Evolutionary conservation across 2,113 vertebrate species (phyloP), one percentile per base, ranked within the genome.

Genomic region (Micronycteris hirsuta): DNA sequence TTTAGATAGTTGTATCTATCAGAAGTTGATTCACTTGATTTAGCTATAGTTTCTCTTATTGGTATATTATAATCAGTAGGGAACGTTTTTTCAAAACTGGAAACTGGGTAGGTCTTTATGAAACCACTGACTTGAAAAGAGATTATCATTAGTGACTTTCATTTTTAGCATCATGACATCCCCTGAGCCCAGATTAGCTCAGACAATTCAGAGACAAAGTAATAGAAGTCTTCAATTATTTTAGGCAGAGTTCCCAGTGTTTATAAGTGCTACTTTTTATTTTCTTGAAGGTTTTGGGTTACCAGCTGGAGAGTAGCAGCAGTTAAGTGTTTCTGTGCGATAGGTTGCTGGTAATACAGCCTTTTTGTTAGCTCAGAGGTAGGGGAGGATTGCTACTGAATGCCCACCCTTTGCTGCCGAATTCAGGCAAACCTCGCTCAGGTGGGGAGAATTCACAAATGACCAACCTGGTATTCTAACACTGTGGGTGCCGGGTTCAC

Each of bases 261-360:
- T 84, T 85, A 6, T 43, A 89, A 89, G 22, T 86, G 63, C 47
- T 74, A 38, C 65, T 80, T 89, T 89, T 38, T 38, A 49, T 73
- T 95, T 94, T 87, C 43, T 20, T 68, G 47, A 86, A 78, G n/a
- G 14, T 19, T 73, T 95, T 61, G 73, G 52, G 13, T 78, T 94
- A 71, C 10, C 31, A 84, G 31, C 16, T 68, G 54, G 70, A 56
- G 78, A 83, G 19, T 81, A 74, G 56, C 89, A 24, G 76, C 26
- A 78, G 9, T 70, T 76, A 76, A 78, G 67, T 95, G 43, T 47
- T 65, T 77, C 63, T 78, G 2, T 95, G 76, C 80, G 73, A 36
- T 80, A 49, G 47, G 7, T 86, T 87, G 22, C 26, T 82, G 33
- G 36, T 89, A 63, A 49, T 70, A 65, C 74, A 93, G 33, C 15